Evolutionary conservation across 2,797 vertebrate genomes (phyloP).

Genomic region (Lagorchestes hirsutus): DNA sequence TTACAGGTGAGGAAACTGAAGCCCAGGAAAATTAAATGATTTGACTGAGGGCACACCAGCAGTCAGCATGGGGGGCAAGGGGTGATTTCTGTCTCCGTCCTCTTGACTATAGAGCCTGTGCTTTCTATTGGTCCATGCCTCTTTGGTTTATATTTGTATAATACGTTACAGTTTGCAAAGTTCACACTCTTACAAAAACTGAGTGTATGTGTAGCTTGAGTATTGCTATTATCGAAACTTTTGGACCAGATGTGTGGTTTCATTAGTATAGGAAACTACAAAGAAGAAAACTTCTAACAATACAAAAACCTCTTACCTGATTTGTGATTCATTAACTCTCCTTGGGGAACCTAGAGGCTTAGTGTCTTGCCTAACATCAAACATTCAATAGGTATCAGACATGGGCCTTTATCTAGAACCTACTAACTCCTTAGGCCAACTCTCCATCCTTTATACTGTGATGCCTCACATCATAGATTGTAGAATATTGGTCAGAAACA

Average conservation of each 20-base stretch:
- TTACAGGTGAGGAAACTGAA: too few relatives aligned
- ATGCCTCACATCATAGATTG: neutral
- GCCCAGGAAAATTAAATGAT: too few relatives aligned
- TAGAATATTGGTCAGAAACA: neutral
- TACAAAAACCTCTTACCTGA: neutral
- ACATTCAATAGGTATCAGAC: neutral
- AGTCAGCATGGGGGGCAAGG: too few relatives aligned
- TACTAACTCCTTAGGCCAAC: neutral
- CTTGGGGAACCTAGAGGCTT: neutral
- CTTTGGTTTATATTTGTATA: neutral
- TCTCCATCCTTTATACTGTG: neutral
- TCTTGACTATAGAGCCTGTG: neutral
- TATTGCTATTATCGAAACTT: neutral
- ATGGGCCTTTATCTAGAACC: neutral
- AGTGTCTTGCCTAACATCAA: neutral
- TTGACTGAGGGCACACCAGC: too few relatives aligned
- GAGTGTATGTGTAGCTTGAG: neutral
- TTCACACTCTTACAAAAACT: neutral
- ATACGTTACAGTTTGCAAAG: neutral
- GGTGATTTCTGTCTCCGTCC: neutral
- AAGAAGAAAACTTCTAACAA: neutral
- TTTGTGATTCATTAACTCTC: neutral
- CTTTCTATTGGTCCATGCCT: neutral
- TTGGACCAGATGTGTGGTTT: neutral
- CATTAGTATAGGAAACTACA: neutral